A percentile compares a stretch with the other conserved stretches of the same genome.
These are phyloP conservation scores for Catharus bicknelli DNA, from an alignment of 2,113 vertebrate genomes.

Conservation along the genomic window DNA sequence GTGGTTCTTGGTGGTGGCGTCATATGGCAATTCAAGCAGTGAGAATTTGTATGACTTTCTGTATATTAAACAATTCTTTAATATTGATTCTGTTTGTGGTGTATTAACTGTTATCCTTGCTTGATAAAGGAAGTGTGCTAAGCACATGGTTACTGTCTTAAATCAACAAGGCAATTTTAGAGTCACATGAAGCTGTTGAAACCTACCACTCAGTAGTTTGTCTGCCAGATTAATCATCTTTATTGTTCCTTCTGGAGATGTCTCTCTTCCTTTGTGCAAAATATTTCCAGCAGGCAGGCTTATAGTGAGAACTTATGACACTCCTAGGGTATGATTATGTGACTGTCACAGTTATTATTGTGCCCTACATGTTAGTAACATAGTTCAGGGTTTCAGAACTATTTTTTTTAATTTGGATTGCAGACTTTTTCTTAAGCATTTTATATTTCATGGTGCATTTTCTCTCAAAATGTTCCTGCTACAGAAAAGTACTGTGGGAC, in stretches of 20 bases:
- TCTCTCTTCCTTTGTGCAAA: conserved; percentile 37
- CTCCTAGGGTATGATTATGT: conserved; percentile 26
- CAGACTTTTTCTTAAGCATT: background rate
- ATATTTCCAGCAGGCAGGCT: conserved; percentile 24
- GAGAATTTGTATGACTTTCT: conserved; percentile 56
- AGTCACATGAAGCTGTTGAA: conserved; percentile 38
- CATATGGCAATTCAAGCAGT: conserved; percentile 29
- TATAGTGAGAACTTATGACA: conserved; percentile 8
- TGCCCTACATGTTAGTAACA: background rate
- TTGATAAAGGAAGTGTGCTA: conserved; percentile 35
- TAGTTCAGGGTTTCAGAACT: background rate
- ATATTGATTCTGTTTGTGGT: conserved; percentile 61
- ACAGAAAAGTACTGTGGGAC: background rate
- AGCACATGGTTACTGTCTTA: conserved; percentile 26
- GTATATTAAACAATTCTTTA: conserved; percentile 64
- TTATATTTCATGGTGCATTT: background rate
- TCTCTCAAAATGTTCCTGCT: background rate
- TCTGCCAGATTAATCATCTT: conserved; percentile 54
- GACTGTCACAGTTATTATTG: background rate
- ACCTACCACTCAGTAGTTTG: conserved; percentile 34
- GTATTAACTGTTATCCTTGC: conserved; percentile 58
- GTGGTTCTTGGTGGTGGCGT: background rate
- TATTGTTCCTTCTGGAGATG: conserved; percentile 31
- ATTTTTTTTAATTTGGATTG: background rate
- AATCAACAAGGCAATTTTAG: conserved; percentile 16